Evolutionary conservation across 2,113 vertebrate genomes (phyloP).

Genomic region (Melozone crissalis): DNA sequence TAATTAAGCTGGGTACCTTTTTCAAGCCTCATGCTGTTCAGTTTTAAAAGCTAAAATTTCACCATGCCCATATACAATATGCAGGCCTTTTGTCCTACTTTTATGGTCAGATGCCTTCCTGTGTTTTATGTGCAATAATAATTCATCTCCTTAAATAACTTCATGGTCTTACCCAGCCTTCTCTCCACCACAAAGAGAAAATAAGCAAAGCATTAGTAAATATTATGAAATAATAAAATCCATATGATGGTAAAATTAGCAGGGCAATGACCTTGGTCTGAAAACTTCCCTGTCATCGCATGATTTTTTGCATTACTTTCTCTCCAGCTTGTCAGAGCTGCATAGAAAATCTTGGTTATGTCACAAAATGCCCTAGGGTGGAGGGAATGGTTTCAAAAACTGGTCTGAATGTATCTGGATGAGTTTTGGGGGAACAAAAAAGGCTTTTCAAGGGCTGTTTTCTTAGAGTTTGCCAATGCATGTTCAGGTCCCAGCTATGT

Average conservation of each 20-base stretch:
- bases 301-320: background rate
- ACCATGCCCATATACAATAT: background rate
- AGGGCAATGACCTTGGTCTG: background rate
- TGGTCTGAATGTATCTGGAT: background rate
- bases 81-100: background rate
- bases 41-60: background rate
- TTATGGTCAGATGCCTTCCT: constrained; percentile 6
- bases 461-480: rapidly evolving
- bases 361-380: background rate
- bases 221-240: constrained; percentile 43
- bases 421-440: background rate
- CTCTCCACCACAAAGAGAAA: constrained; percentile 10
- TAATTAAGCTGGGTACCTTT: background rate
- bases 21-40: background rate
- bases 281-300: background rate
- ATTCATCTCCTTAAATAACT: constrained; percentile 20
- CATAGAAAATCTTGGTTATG: background rate
- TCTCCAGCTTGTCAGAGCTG: background rate
- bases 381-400: background rate
- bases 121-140: constrained; percentile 9
- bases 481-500: too few relatives aligned
- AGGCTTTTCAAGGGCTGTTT: background rate
- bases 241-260: background rate
- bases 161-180: background rate
- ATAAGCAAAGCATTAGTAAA: constrained; percentile 44